Evolutionary conservation across 2,113 vertebrate genomes (phyloP).

Genomic region (Sterna hirundo): DNA sequence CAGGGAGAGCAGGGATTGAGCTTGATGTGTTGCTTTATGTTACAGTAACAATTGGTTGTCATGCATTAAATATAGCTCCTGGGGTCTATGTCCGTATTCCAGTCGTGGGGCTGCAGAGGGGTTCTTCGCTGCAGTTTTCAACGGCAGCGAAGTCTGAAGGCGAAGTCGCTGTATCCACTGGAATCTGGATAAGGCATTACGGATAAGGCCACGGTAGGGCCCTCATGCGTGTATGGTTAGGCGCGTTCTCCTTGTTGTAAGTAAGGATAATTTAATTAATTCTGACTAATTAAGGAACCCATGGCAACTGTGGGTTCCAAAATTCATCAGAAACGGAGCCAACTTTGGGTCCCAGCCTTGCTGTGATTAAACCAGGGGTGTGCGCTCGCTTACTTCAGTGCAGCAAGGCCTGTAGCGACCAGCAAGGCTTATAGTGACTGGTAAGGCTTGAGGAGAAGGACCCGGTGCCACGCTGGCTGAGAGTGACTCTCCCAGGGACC

Average conservation of each 20-base stretch:
- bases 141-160: neutral
- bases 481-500: neutral
- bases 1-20: neutral
- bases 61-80: neutral
- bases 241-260: neutral
- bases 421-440: too few relatives aligned
- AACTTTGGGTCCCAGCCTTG: neutral
- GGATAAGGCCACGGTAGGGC: neutral
- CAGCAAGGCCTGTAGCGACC: neutral
- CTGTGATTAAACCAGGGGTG: neutral
- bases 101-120: neutral
- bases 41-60: neutral
- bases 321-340: neutral
- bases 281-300: neutral
- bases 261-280: neutral
- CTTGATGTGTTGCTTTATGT: neutral
- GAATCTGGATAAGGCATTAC: neutral
- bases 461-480: accelerated
- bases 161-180: neutral
- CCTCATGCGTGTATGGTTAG: neutral
- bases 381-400: neutral
- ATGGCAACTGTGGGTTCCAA: neutral
- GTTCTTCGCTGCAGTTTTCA: neutral
- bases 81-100: neutral
- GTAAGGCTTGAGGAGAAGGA: neutral